Evolutionary conservation across 2,888 invertebrate genomes (phyloP), one percentile per base, ranked within the genome.

Genomic region (Callyntrura sp.): DNA sequence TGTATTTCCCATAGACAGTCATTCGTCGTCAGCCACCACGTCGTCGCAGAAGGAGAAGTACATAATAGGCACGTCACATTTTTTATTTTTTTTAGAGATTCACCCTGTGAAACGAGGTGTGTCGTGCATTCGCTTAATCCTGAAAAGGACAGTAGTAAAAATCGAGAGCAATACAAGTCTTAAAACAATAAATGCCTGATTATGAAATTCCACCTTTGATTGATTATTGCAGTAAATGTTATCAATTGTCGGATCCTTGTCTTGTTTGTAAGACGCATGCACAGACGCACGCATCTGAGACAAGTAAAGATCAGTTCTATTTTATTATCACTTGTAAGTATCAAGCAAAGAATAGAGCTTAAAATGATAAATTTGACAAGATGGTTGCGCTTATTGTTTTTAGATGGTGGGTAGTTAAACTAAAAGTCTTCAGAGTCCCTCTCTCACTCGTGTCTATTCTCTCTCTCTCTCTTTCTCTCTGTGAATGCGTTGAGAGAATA

Each of bases 151-250:
- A 48, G 73, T 14, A 51, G 20, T 1, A 48, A 48, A 62, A 79
- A 86, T 68, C 79, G 62, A 68, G 86, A 87, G 55, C 81, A 81
- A 51, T 55, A 35, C 45, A 79, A 86, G 70, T 51, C 55, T 81
- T 81, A 81, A 79, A 73, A 81, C 81, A 87, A 87, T 81, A 86
- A 65, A 79, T 65, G 76, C 55, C 55, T 48, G 87, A 87, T 87
- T 87, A 81, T 68, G 81, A 87, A 87, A 87, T 86, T 70, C 55
- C 48, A 70, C 9, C 11, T 81, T 68, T 81, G 87, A 87, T 81
- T 57, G 87, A 87, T 87, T 70, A 73, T 81, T 45, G 70, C 73
- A 81, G 87, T 87, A 70, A 81, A 81, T 79, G 17, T 87, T 87
- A 87, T 81, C 81, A 81, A 43, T 45, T 65, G 73, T 68, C 87